Evolutionary conservation across 2,888 invertebrate species (phyloP).

Genomic region (Encarsia formosa): DNA sequence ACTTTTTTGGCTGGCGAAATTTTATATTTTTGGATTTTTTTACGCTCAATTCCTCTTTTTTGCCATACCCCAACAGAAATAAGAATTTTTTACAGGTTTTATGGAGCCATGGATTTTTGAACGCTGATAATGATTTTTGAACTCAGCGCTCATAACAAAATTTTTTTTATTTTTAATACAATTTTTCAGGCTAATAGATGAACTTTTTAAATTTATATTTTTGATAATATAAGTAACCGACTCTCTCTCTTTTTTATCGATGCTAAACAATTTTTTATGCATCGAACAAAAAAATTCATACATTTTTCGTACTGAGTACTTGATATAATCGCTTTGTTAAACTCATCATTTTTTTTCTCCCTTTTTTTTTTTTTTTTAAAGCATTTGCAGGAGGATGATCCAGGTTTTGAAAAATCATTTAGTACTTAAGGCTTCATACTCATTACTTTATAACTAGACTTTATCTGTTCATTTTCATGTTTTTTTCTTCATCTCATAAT

Average conservation of each 20-base stretch:
- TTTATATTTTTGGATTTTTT: slow-evolving; percentile 52
- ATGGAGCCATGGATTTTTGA: slow-evolving; percentile 50
- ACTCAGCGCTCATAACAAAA: slow-evolving; percentile 39
- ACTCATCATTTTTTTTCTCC: slow-evolving; percentile 45
- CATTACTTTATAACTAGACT: slow-evolving; percentile 29
- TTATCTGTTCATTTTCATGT: slow-evolving; percentile 28
- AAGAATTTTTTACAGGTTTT: slow-evolving; percentile 47
- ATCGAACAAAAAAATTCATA: slow-evolving; percentile 35
- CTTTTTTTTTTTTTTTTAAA: slow-evolving; percentile 44
- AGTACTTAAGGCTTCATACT: slow-evolving; percentile 46
- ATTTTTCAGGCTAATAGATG: slow-evolving; percentile 39
- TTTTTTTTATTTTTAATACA: slow-evolving; percentile 29
- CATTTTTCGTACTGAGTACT: slow-evolving; percentile 32
- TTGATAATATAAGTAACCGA: slow-evolving; percentile 16
- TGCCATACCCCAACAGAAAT: slow-evolving; percentile 28
- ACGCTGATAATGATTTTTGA: slow-evolving; percentile 49
- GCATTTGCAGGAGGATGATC: slow-evolving; percentile 53
- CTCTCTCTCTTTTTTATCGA: slow-evolving; percentile 33
- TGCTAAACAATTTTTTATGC: slow-evolving; percentile 22
- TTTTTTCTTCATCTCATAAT: no score
- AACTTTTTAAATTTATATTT: slow-evolving; percentile 12
- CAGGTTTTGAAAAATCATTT: slow-evolving; percentile 50
- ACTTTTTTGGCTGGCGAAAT: slow-evolving; percentile 49
- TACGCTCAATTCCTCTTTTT: slow-evolving; percentile 33
- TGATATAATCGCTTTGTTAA: slow-evolving; percentile 42